These are phyloP conservation scores for Pristis pectinata DNA, from an alignment of 2,797 vertebrate species.

Conservation along the genomic window DNA sequence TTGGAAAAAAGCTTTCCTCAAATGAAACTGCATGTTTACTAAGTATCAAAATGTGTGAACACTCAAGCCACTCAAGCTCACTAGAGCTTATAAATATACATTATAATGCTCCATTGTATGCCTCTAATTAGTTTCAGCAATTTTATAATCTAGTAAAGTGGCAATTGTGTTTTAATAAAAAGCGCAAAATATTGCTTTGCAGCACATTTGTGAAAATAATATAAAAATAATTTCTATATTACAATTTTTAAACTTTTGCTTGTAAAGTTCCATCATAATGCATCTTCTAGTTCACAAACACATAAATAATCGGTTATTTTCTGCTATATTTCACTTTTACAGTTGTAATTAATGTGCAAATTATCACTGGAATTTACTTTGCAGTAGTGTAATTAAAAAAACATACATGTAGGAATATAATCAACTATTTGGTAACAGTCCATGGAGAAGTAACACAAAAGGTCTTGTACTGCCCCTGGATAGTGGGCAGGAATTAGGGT, in stretches of 20 bases:
- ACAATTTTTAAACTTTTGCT: slow-evolving; percentile 62
- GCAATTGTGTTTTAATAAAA: slow-evolving; percentile 59
- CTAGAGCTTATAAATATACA: slow-evolving; percentile 19
- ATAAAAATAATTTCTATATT: slow-evolving; percentile 76
- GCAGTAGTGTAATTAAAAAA: slow-evolving; percentile 68
- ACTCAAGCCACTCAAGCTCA: background rate
- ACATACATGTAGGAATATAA: slow-evolving; percentile 46
- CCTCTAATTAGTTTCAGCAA: slow-evolving; percentile 50
- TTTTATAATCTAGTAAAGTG: slow-evolving; percentile 52
- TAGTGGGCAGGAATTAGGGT: background rate
- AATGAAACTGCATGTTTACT: slow-evolving; percentile 26
- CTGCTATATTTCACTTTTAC: slow-evolving; percentile 66
- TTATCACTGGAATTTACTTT: slow-evolving; percentile 58
- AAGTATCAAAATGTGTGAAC: slow-evolving; percentile 35
- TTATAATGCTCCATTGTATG: slow-evolving; percentile 19
- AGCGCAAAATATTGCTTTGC: slow-evolving; percentile 65
- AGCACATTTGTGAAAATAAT: slow-evolving; percentile 64
- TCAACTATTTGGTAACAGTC: slow-evolving; percentile 65
- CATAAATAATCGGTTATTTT: slow-evolving; percentile 61
- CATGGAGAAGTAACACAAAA: slow-evolving; percentile 54
- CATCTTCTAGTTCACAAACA: slow-evolving; percentile 57
- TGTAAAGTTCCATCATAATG: slow-evolving; percentile 61
- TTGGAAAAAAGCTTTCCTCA: slow-evolving; percentile 9
- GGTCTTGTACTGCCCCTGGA: background rate
- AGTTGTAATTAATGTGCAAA: slow-evolving; percentile 77